Base-by-base conservation (phyloP, 1,140 invertebrate species). In the Caenorhabditis tropicalis region DNA sequence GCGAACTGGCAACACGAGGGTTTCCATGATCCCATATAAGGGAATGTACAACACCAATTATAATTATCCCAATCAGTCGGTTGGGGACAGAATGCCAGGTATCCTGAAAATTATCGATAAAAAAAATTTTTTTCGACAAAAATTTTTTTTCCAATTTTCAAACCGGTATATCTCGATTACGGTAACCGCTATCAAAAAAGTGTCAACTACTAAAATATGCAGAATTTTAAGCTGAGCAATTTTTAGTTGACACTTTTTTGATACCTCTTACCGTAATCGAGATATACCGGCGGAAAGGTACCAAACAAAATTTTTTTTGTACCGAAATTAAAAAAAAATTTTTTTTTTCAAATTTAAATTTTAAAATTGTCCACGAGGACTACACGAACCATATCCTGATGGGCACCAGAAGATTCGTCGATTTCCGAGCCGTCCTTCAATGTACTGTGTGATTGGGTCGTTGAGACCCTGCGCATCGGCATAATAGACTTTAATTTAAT, bases 41-140 rank as follows among this genome's bases (percentile, higher is more conserved):
- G 90, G 87, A 89, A 91, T 31, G 90, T 91, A 53, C 90, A 91
- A 79, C 90, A 91, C 90, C 89, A 89, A 27, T 89, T 91, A 82
- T 91, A 91, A 79, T 89, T 91, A 58, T 91, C 90, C 90, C 90
- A 91, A 79, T 91, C 90, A 24, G 90, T 91, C 29, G 90, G 90
- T 74, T 91, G 90, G 6, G 90, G 90, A 80, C 90, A 91, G 85
- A 91, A 91, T 6, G 90, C 90, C n/a, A 91, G 83, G 58, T 91
- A 91, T 15, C 89, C 89, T 89, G 46, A 81, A 89, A 84, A 56
- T 27, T 43, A 43, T n/a, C n/a, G n/a, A n/a, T n/a, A n/a, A n/a
- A n/a, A n/a, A n/a, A n/a, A n/a, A n/a, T n/a, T n/a, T n/a, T 43
- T 43, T 43, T 43, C 39, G 39, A 43, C 5, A 5, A 43, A 12